Evolutionary conservation across 2,888 invertebrate species (phyloP).

Genomic region (Mayetiola destructor): DNA sequence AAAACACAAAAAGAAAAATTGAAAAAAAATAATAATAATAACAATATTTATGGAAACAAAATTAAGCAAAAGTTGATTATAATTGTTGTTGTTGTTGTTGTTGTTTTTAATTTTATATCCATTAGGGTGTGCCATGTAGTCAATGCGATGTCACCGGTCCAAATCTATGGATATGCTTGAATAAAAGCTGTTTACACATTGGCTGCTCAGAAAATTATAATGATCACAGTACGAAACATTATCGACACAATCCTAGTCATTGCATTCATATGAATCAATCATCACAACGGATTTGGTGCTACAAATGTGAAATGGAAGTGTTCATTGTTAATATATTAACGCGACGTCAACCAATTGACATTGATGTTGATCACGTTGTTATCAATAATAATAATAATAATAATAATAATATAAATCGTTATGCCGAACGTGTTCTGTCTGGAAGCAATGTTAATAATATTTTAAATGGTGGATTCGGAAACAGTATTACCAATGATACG

Average conservation of each 20-base stretch:
- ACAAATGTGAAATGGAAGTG: slow-evolving; percentile 71
- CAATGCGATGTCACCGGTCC: slow-evolving; percentile 60
- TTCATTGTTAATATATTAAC: slow-evolving; percentile 31
- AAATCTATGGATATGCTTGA: slow-evolving; percentile 76
- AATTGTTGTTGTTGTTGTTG: too few species aligned
- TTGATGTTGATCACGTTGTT: slow-evolving; percentile 18
- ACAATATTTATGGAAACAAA: not conserved
- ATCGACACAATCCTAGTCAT: slow-evolving; percentile 52
- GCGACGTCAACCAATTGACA: slow-evolving; percentile 16
- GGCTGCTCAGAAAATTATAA: slow-evolving; percentile 71
- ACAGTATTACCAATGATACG: not conserved
- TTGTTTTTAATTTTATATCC: too few species aligned
- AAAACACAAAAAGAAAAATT: too few species aligned
- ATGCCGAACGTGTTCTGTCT: not conserved
- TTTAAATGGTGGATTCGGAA: not conserved
- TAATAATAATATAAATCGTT: slow-evolving; percentile 23
- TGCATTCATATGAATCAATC: slow-evolving; percentile 74
- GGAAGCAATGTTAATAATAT: not conserved
- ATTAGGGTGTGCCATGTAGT: slow-evolving; percentile 45
- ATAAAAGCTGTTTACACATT: slow-evolving; percentile 60
- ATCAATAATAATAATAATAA: too few species aligned
- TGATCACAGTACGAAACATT: slow-evolving; percentile 73
- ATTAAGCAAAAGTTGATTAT: too few species aligned
- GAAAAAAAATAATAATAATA: not conserved
- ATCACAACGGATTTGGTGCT: slow-evolving; percentile 79